Base-by-base conservation (phyloP, 2,113 vertebrate species). In the Oryctolagus cuniculus region DNA sequence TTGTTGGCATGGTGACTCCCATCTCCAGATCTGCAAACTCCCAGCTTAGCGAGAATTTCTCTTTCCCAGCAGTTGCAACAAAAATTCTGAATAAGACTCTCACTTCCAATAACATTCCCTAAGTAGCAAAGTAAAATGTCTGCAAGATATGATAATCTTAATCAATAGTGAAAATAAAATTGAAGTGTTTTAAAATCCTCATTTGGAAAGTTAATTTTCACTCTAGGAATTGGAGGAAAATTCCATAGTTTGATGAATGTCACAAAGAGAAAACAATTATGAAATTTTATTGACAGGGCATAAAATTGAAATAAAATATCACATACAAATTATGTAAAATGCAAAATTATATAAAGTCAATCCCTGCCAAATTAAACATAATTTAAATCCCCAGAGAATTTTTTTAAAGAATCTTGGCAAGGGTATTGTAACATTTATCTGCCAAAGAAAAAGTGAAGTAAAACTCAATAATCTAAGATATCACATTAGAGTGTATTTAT, bases 261-360 rank as follows among this genome's bases (percentile, higher is more conserved):
- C 70, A 58, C 21, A 83, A 66, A 58, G 34, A 82, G 16, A 58
- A 82, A 75, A 49, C 78, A 55, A 67, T 58, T 82, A 53, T 34
- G 58, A 67, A 83, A 15, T 12, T 64, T 87, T 70, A 83, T 16
- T 21, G 36, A 19, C 74, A 74, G n/a, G 70, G 21, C 5, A 89
- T 51, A 66, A 82, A 44, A 81, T 66, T 74, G n/a, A 88, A 88
- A 74, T 74, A 38, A 81, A 87, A 81, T 55, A 24, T 84, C 82
- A 69, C 11, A 75, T 31, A 36, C 6, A 34, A 34, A 61, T 61
- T 70, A 89, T 58, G 9, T 36, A 78, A 92, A 75, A 78, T 78
- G 15, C 34, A 61, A 84, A 89, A 83, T 69, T 75, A 31, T 29
- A 29, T 75, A 83, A 36, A 69, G 64, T 31, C 12, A 36, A 61